Percentiles rank a stretch among this genome's conserved stretches.
These are phyloP conservation scores for Dipodomys spectabilis DNA, from an alignment of 2,113 vertebrate genomes.

Conservation along the genomic window DNA sequence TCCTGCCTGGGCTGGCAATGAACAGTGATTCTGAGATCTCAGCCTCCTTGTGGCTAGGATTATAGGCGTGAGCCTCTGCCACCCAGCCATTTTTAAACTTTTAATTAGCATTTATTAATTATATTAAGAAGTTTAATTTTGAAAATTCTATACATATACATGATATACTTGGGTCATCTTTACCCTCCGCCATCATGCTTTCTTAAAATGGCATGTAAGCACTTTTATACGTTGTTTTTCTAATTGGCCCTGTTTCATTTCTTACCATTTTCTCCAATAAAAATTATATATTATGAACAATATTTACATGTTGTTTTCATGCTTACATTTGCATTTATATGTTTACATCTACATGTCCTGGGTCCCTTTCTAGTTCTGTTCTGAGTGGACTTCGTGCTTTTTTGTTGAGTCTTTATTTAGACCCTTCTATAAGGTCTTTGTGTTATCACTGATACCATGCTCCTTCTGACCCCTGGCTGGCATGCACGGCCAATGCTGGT, in stretches of 20 bases:
- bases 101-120: too few relatives aligned
- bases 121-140: too few relatives aligned
- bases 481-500: rapidly evolving
- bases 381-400: too few relatives aligned
- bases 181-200: too few relatives aligned
- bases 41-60: too few relatives aligned
- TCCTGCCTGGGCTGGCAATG: too few relatives aligned
- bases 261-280: neutral
- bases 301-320: neutral
- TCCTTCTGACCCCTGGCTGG: neutral
- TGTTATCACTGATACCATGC: neutral
- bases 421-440: neutral
- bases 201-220: neutral
- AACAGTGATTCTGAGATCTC: too few relatives aligned
- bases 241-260: neutral
- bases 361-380: neutral
- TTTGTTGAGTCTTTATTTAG: neutral
- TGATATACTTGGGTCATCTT: too few relatives aligned
- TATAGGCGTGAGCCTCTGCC: too few relatives aligned
- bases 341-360: neutral
- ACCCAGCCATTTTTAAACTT: too few relatives aligned
- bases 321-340: too few relatives aligned
- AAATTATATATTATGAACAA: neutral
- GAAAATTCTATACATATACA: too few relatives aligned
- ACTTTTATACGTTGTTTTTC: neutral